Evolutionary conservation across 2,888 invertebrate genomes (phyloP).

Genomic region (Temnothorax ravouxi): DNA sequence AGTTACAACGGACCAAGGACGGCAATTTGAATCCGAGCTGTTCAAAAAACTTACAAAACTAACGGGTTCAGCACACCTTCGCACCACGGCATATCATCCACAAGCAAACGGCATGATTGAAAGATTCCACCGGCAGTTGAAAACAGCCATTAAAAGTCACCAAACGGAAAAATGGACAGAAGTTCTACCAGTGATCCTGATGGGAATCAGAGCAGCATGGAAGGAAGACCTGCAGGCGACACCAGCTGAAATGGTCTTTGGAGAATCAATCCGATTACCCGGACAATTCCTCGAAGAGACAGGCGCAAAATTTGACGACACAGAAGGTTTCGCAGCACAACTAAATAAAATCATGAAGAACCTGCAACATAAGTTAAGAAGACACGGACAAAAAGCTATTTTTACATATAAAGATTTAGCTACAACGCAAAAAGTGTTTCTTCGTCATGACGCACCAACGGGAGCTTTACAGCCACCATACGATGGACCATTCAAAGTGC

Average conservation of each 20-base stretch:
- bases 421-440: no score
- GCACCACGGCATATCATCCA: background rate
- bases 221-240: background rate
- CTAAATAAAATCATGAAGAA: no score
- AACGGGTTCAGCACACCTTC: background rate
- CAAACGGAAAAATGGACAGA: background rate
- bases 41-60: background rate
- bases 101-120: background rate
- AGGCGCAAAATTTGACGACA: no score
- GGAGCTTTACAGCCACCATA: no score
- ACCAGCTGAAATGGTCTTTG: background rate
- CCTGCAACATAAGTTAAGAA: no score
- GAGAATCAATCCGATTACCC: background rate
- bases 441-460: no score
- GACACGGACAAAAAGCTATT: no score
- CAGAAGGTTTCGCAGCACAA: no score
- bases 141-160: background rate
- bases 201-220: background rate
- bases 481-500: no score
- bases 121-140: background rate
- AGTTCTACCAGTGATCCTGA: accelerated
- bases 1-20: background rate
- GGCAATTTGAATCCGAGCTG: background rate
- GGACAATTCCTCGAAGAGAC: background rate
- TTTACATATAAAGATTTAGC: no score